Base-by-base conservation (phyloP, 2,797 vertebrate genomes). In the Tinamus major region DNA sequence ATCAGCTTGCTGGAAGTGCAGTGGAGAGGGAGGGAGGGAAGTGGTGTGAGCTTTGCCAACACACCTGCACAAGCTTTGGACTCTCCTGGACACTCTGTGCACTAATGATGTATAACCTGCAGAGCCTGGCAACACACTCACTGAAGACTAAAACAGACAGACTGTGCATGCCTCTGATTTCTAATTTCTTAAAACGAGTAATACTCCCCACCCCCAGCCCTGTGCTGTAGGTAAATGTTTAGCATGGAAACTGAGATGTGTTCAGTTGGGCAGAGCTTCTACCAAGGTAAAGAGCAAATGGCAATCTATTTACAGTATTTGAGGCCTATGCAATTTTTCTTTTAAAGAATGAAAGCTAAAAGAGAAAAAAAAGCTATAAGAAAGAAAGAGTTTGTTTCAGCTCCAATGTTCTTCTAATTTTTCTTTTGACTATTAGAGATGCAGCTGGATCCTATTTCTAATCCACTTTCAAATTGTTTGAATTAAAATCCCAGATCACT, bases 401-500 rank as follows among this genome's bases (percentile, higher is more conserved):
- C 44, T 80, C 94, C 72, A 68, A 48, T 13, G 51, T 91, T 94
- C 70, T 87, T 71, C 74, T 93, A 35, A 70, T 96, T 89, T 92
- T 90, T 82, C 89, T 95, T 93, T 88, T 92, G 74, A 85, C 75
- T 96, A 95, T 94, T 96, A 94, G 83, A 90, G 96, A 96, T 94
- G 87, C 94, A 97, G 96, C 95, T 97, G 96, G 96, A 96, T 96
- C 93, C 89, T 95, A 96, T 95, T 97, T 96, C 96, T 97, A 97
- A 97, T 94, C 91, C 96, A 92, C 95, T 97, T 97, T 97, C 92
- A 96, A 94, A 97, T 96, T 95, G 67, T 94, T 95, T 79, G 74
- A 97, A 97, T 97, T 96, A 96, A 97, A 97, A 96, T 97, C 95
- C 95, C 96, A 97, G 96, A 96, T 96, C 78, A 70, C 46, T 95